Percentiles rank a stretch among this genome's conserved stretches.
Conservation (phyloP, 64 coral and sea anemone species). For the Dendrophyllia cribrosa region DNA sequence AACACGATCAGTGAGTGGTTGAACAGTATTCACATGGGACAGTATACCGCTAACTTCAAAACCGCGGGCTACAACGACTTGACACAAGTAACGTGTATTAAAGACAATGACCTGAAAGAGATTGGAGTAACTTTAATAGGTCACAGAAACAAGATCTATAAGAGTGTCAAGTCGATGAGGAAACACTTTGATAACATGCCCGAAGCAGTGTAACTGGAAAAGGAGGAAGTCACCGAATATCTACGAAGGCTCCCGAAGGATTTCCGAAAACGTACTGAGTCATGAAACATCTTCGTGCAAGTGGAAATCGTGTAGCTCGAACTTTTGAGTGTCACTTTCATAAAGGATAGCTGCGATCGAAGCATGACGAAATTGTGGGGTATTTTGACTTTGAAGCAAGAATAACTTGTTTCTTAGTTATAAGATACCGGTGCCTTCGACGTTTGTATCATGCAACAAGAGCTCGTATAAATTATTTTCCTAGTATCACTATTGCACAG, state of each 20-base stretch:
- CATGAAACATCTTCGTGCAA: no score
- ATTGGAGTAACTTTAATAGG: constrained; percentile 80
- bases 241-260: neutral
- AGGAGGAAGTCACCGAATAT: neutral
- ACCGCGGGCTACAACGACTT: constrained; percentile 70
- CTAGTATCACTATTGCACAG: no score
- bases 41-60: constrained; percentile 72
- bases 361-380: no score
- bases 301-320: no score
- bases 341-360: no score
- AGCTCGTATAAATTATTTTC: no score
- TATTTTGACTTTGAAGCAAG: no score
- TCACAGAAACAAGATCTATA: constrained; percentile 88
- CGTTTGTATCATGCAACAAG: no score
- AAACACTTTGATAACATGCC: constrained; percentile 61
- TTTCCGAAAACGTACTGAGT: neutral
- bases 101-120: constrained; percentile 57
- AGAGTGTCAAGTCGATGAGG: constrained; percentile 66
- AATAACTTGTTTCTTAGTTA: no score
- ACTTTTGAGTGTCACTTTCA: no score
- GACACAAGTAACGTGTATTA: constrained; percentile 52
- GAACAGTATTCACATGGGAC: constrained; percentile 81
- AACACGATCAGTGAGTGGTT: constrained; percentile 78
- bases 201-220: constrained; percentile 1
- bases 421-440: no score